phyloP scores from a whole-genome alignment of 1,140 invertebrate genomes.

The Cyphomyrmex costatus region DNA sequence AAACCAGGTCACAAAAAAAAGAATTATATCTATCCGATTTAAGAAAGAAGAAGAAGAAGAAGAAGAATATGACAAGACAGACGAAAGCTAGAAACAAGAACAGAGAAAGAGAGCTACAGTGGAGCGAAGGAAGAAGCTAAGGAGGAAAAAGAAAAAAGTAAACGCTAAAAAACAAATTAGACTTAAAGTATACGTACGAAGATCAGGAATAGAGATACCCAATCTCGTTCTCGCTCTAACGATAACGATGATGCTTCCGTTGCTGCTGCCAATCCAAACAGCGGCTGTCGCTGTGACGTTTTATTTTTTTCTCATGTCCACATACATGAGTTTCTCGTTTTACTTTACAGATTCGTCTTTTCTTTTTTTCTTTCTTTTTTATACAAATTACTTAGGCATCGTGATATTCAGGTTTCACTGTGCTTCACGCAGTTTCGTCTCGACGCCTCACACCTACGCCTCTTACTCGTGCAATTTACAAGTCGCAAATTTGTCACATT shows the following conservation, averaged over 20 bases:
- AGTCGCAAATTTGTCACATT: conserved; percentile 65
- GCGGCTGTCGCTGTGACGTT: conserved; percentile 34
- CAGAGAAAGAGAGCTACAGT: neutral
- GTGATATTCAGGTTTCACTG: conserved; percentile 72
- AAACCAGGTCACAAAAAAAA: conserved; percentile 81
- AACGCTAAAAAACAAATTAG: conserved; percentile 57
- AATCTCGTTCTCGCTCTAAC: conserved; percentile 54
- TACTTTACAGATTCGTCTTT: conserved; percentile 77
- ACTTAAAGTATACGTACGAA: conserved; percentile 54
- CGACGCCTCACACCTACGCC: conserved; percentile 49
- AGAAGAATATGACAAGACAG: conserved; percentile 26
- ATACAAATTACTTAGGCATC: conserved; percentile 80
- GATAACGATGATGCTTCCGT: conserved; percentile 60
- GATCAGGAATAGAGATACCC: conserved; percentile 65
- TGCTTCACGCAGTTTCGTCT: conserved; percentile 40
- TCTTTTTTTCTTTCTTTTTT: conserved; percentile 49
- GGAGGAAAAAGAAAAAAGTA: conserved; percentile 48
- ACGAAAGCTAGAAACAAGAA: conserved; percentile 18
- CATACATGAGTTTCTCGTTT: conserved; percentile 56
- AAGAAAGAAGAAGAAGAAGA: conserved; percentile 23
- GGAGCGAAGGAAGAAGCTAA: conserved; percentile 51
- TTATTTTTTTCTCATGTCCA: conserved; percentile 32
- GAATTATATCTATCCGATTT: conserved; percentile 67
- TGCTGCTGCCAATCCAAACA: conserved; percentile 38
- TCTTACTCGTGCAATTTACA: conserved; percentile 69